Percentiles rank a stretch among this genome's conserved stretches.
phyloP scores from a whole-genome alignment of 2,888 invertebrate genomes.

The Lomographa bimaculata region DNA sequence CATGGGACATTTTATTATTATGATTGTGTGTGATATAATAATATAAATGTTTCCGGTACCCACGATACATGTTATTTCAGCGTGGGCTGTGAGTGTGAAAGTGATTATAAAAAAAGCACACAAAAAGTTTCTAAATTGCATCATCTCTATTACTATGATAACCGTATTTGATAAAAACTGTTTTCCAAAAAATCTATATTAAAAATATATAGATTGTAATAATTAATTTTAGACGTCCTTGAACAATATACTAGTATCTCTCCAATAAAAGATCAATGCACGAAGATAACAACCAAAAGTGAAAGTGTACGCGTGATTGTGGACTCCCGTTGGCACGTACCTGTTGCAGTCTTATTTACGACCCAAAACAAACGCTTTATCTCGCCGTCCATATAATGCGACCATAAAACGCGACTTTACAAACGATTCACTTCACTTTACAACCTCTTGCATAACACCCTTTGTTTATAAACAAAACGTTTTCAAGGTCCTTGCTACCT shows the following conservation, averaged over 20 bases:
- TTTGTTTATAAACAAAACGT: slow-evolving; percentile 81
- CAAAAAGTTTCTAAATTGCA: too few relatives aligned
- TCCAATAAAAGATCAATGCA: slow-evolving; percentile 59
- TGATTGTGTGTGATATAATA: too few relatives aligned
- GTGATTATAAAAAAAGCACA: too few relatives aligned
- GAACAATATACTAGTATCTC: slow-evolving; percentile 31
- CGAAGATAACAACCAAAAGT: slow-evolving; percentile 74
- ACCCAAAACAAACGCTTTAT: slow-evolving; percentile 83
- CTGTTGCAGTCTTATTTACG: slow-evolving; percentile 83
- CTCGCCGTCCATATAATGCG: slow-evolving; percentile 77
- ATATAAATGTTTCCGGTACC: too few relatives aligned
- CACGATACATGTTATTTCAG: too few relatives aligned
- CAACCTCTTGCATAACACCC: slow-evolving; percentile 76
- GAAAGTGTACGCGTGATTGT: slow-evolving; percentile 77
- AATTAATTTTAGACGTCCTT: slow-evolving; percentile 19
- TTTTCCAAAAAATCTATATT: too few relatives aligned
- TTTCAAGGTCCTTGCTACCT: slow-evolving; percentile 71
- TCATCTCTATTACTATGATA: too few relatives aligned
- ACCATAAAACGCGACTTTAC: slow-evolving; percentile 75
- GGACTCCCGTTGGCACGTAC: slow-evolving; percentile 77
- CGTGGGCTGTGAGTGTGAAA: too few relatives aligned
- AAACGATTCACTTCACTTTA: slow-evolving; percentile 54
- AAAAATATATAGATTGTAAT: too few relatives aligned
- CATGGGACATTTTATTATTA: too few relatives aligned
- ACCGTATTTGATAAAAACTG: too few relatives aligned